Conservation (phyloP, 2,113 vertebrate species). For the Gnathonemus echidnorhynchus region DNA sequence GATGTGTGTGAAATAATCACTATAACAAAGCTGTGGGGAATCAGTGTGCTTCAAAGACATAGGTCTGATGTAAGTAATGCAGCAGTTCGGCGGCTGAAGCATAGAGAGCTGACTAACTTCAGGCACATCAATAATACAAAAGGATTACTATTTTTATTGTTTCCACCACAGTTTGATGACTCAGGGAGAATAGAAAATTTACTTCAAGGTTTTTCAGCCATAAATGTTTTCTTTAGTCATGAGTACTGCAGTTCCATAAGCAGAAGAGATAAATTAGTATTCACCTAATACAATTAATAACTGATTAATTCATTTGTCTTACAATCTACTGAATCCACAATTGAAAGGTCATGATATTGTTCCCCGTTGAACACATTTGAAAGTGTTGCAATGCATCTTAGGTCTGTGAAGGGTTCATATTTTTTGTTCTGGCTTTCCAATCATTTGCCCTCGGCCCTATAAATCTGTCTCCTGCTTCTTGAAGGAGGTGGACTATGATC, state of each 20-base stretch:
- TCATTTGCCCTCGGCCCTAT: neutral
- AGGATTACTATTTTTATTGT: neutral
- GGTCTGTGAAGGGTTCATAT: neutral
- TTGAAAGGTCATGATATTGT: neutral
- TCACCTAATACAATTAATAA: neutral
- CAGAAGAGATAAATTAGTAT: neutral
- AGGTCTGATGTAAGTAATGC: neutral
- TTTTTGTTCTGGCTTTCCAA: neutral
- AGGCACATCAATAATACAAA: neutral
- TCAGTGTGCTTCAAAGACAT: neutral
- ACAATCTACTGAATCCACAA: neutral
- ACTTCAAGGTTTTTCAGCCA: neutral
- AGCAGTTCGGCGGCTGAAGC: neutral
- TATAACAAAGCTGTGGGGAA: neutral
- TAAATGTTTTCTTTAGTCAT: neutral
- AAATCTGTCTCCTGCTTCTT: neutral
- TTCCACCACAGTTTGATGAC: neutral
- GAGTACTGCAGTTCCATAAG: neutral
- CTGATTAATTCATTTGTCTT: neutral
- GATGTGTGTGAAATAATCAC: neutral
- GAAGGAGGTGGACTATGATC: neutral
- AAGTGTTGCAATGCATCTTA: neutral
- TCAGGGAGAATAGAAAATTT: neutral
- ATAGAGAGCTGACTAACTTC: neutral
- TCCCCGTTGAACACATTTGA: neutral